Conservation (phyloP, 2,797 vertebrate species). For the Gymnothorax reevesii region DNA sequence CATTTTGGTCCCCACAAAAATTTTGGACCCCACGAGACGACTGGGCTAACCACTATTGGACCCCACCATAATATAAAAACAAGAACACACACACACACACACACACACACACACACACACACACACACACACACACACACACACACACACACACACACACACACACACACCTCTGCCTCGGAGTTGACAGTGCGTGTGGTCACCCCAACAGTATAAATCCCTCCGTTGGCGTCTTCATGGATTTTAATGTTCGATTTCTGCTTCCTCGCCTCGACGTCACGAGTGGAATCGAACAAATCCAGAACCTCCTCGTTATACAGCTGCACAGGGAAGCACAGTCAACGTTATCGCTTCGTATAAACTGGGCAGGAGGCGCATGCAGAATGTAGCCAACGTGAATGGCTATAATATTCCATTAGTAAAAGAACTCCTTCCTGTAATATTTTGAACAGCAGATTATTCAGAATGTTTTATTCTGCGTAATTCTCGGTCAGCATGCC, state of each 20-base stretch:
- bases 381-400: neutral
- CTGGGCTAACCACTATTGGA: too few relatives aligned
- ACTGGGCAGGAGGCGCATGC: too few relatives aligned
- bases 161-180: conserved; percentile 81
- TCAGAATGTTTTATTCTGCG: too few relatives aligned
- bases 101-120: too few relatives aligned
- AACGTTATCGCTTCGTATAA: neutral
- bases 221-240: conserved; percentile 93
- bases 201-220: conserved; percentile 97
- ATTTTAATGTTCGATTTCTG: conserved; percentile 93
- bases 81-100: too few relatives aligned
- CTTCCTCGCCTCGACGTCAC: conserved; percentile 87
- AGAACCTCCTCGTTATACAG: conserved; percentile 97
- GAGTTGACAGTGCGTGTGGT: conserved; percentile 88
- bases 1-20: too few relatives aligned
- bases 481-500: too few relatives aligned
- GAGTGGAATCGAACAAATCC: conserved; percentile 90
- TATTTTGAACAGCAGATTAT: too few relatives aligned
- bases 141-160: conserved; percentile 1
- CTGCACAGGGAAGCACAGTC: conserved; percentile 59
- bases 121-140: too few relatives aligned
- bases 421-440: neutral
- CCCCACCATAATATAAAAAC: too few relatives aligned
- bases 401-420: neutral
- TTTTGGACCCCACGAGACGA: too few relatives aligned